A percentile compares a stretch with the other conserved stretches of the same genome.
These are phyloP conservation scores for Iphiclides podalirius DNA, from an alignment of 2,888 invertebrate species.

Conservation along the genomic window DNA sequence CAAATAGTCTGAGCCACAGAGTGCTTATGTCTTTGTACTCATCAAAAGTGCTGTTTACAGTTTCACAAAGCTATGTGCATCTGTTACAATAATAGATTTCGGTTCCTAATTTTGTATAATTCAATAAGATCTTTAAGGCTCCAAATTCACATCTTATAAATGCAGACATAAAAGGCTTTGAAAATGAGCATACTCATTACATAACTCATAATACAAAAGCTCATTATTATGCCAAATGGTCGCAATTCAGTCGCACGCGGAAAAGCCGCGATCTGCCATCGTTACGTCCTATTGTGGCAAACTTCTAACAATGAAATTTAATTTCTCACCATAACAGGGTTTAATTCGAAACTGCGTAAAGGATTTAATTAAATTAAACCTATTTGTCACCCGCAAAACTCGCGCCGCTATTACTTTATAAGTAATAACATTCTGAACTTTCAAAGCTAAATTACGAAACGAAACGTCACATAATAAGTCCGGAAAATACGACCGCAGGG, in stretches of 20 bases:
- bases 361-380: constrained; percentile 23
- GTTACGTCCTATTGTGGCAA: constrained; percentile 60
- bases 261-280: constrained; percentile 55
- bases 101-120: no score
- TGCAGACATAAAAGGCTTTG: constrained; percentile 32
- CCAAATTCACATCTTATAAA: constrained; percentile 4
- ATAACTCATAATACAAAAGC: constrained; percentile 46
- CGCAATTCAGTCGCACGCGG: constrained; percentile 57
- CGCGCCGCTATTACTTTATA: constrained; percentile 2
- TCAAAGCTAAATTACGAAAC: no score
- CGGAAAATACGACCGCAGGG: no score
- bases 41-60: no score
- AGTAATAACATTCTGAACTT: constrained; percentile 18
- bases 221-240: constrained; percentile 60
- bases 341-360: constrained; percentile 19
- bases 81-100: no score
- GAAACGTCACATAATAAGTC: no score
- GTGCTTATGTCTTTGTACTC: no score
- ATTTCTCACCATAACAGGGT: constrained; percentile 41
- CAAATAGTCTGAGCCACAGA: no score
- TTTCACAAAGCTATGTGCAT: no score
- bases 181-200: constrained; percentile 53
- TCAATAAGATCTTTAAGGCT: no score
- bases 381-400: constrained; percentile 20
- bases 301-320: constrained; percentile 56